Evolutionary conservation across 2,113 vertebrate species (phyloP), one percentile per base, ranked within the genome.

Genomic region (Hippocampus abdominalis): DNA sequence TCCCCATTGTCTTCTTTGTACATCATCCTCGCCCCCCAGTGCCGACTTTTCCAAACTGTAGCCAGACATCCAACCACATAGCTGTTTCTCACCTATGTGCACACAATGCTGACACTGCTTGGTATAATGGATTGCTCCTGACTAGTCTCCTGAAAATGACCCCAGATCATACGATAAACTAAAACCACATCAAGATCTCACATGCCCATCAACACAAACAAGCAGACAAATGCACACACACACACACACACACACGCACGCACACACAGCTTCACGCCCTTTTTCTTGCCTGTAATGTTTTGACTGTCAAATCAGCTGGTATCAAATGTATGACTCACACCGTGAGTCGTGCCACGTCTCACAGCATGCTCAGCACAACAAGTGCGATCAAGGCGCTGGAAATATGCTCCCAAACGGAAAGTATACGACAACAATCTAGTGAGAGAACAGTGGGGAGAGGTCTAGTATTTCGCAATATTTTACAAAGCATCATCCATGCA

Each of bases 251-350:
- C 32, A 12, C 12, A 8, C 56, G 7, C 25, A 27, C 54, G 7
- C 6, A 27, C 10, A 29, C 25, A 6, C 1, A 74, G 4, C 48
- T 68, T 29, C 9, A 5, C 63, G 70, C 75, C 67, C 56, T 8
- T 60, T 57, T 49, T 21, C 5, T 46, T 6, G 29, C 2, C 15
- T 64, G 49, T 0, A 0, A 44, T 78, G 74, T 83, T 87, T 86
- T 78, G 78, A 78, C 80, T 64, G 67, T 54, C 4, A 62, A 32
- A 59, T 61, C 1, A 63, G 51, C 9, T 4, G 65, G 46, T 66
- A 63, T 62, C 36, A n/a, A 39, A 18, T 39, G 18, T 4, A 4
- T 86, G 80, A 81, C 29, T 84, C 77, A 84, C 29, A 10, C 1
- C 21, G 10, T 36, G 32, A 36, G 32, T 36, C 8, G 20, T 39